Evolutionary conservation across 2,113 vertebrate species (phyloP), one percentile per base, ranked within the genome.

Genomic region (Litocranius walleri): DNA sequence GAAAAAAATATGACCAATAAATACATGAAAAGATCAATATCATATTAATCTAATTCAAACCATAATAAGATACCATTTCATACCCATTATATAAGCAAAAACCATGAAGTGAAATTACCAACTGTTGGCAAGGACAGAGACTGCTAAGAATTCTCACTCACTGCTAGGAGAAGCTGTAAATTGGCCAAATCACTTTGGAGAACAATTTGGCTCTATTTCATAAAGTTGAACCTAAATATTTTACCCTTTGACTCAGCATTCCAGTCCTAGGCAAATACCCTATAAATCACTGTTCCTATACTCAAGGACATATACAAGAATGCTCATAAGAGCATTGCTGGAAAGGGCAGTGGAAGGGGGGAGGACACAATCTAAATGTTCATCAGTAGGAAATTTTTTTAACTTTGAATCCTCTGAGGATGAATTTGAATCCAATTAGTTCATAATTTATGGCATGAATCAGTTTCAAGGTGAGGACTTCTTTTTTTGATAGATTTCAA

Each of bases 31-130:
- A 86, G 43, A n/a, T 87, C 21, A 67, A 50, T 25, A 82, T 43
- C 59, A 59, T 13, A 59, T 29, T 81, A 96, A 96, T 96, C 13
- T 82, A 88, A 96, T 83, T 87, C n/a, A 74, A 94, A 91, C 54
- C 52, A 74, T 43, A 85, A 50, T 61, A 87, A 71, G 33, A 87
- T 71, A 17, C 82, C 7, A 88, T 91, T 88, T 94, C 33, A 74
- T 74, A 83, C 21, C 71, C 54, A 94, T 43, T 23, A 81, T 71
- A 52, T 29, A 87, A 71, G n/a, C 7, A 91, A 94, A 93, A 96
- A 61, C 10, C 50, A 88, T 50, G 48, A 48, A 61, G n/a, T 48
- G 56, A 90, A 90, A 93, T 85, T 48, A 74, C 13, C 52, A 94
- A 61, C n/a, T 88, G 52, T 29, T 91, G 71, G 29, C 52, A 23